These are phyloP conservation scores for Ariopsis seemanni DNA, from an alignment of 2,113 vertebrate genomes.

Conservation along the genomic window DNA sequence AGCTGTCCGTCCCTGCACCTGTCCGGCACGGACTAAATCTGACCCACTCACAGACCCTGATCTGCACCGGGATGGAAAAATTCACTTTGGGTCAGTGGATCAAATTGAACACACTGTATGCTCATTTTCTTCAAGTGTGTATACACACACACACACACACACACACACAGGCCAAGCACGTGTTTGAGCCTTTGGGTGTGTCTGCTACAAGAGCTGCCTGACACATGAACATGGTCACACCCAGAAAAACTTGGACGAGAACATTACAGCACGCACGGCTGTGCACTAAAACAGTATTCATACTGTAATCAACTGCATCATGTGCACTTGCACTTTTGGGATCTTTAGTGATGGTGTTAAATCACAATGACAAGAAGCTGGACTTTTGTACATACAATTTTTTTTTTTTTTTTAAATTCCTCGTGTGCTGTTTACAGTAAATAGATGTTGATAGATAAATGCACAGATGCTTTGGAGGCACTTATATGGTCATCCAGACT, in stretches of 20 bases:
- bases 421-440: background rate
- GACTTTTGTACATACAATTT: background rate
- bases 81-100: background rate
- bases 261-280: background rate
- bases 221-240: background rate
- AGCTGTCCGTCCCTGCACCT: conserved; percentile 69
- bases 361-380: background rate
- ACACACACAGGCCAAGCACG: background rate
- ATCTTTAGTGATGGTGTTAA: too few relatives aligned
- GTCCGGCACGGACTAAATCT: conserved; percentile 57
- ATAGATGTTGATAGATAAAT: background rate
- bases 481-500: too few relatives aligned
- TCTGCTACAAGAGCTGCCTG: background rate
- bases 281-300: background rate
- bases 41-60: background rate
- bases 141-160: too few relatives aligned
- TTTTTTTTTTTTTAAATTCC: too few relatives aligned
- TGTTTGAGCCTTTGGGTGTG: background rate
- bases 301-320: too few relatives aligned
- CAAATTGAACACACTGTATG: background rate
- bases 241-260: background rate
- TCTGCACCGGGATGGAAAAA: background rate
- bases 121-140: background rate
- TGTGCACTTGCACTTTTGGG: background rate
- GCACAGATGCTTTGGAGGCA: background rate